phyloP scores from a whole-genome alignment of 2,113 vertebrate genomes.

The Alosa alosa region DNA sequence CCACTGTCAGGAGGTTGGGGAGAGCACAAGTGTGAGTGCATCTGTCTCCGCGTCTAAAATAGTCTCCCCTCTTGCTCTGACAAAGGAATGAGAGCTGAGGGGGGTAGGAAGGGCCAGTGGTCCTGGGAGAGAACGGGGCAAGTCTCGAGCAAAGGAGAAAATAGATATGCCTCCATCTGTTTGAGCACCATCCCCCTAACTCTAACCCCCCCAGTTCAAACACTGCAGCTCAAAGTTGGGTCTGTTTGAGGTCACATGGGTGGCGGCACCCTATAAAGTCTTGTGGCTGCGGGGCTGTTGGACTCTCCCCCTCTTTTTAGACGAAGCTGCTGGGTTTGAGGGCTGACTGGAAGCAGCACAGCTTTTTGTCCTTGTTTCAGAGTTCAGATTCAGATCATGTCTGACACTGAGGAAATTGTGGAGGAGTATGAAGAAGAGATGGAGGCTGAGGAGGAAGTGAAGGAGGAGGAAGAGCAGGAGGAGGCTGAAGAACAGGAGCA shows the following conservation, averaged over 20 bases:
- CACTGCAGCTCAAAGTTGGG: slow-evolving; percentile 26
- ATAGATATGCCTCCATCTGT: slow-evolving; percentile 73
- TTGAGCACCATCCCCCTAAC: slow-evolving; percentile 49
- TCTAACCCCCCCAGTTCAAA: slow-evolving; percentile 50
- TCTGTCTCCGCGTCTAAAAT: slow-evolving; percentile 72
- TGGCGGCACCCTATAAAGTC: slow-evolving; percentile 59
- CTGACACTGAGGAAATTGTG: slow-evolving; percentile 64
- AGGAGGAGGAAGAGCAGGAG: slow-evolving; percentile 41
- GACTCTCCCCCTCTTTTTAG: slow-evolving; percentile 26
- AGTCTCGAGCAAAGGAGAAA: slow-evolving; percentile 65
- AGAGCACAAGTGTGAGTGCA: slow-evolving; percentile 58
- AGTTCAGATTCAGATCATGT: slow-evolving; percentile 60
- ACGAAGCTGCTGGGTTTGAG: slow-evolving; percentile 42
- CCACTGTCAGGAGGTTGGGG: background rate
- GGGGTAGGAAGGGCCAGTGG: slow-evolving; percentile 42
- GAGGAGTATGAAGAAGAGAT: slow-evolving; percentile 55
- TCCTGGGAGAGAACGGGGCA: slow-evolving; percentile 43
- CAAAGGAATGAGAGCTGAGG: slow-evolving; percentile 67
- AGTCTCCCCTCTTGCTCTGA: slow-evolving; percentile 67
- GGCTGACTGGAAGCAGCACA: slow-evolving; percentile 1
- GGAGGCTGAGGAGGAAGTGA: slow-evolving; percentile 28
- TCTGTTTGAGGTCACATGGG: slow-evolving; percentile 62
- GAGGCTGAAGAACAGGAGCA: slow-evolving; percentile 34
- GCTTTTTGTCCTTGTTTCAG: slow-evolving; percentile 15
- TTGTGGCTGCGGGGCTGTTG: slow-evolving; percentile 8